Evolutionary conservation across 2,113 vertebrate species (phyloP), one percentile per base, ranked within the genome.

Genomic region (Nerophis lumbriciformis): DNA sequence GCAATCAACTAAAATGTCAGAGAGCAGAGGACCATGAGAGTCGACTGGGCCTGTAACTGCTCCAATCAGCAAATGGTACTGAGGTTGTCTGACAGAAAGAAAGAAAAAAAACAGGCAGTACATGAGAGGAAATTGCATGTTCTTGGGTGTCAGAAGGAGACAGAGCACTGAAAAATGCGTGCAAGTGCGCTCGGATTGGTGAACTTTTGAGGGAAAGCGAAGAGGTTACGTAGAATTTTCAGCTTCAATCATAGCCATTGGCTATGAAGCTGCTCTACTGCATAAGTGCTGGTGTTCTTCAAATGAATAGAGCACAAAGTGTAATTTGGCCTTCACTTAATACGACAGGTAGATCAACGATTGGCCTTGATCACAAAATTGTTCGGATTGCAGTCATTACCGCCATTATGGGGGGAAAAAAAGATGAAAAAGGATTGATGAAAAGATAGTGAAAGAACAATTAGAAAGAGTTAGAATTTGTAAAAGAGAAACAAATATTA

Each of bases 1-100:
- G 82, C 84, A 88, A 88, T 89, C 83, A 87, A 83, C 71, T 69
- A 76, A 85, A 89, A 88, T 85, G 81, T 82, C 86, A 84, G 72
- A 72, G 77, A 82, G 70, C 84, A 86, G 81, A 87, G 77, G 83
- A 66, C 77, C 58, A 53, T 66, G 83, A 86, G 79, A 81, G 71
- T 76, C 53, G 71, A 86, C 71, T 79, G 80, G 78, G 76, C 69
- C 59, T 72, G 69, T 85, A 87, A 90, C 82, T 79, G 82, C 83
- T 77, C 82, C 87, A 88, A 89, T 89, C 88, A 87, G 79, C 66
- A 83, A 86, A 81, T 73, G 72, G 78, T 70, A 73, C 69, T 65
- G 57, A 73, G 72, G 71, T 72, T 84, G 79, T 81, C 77, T 83
- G 71, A 80, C 81, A 78, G 71, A 61, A 59, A 68, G 4, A 10